Conservation (phyloP, 1,140 invertebrate genomes). For the Odontomachus brunneus region DNA sequence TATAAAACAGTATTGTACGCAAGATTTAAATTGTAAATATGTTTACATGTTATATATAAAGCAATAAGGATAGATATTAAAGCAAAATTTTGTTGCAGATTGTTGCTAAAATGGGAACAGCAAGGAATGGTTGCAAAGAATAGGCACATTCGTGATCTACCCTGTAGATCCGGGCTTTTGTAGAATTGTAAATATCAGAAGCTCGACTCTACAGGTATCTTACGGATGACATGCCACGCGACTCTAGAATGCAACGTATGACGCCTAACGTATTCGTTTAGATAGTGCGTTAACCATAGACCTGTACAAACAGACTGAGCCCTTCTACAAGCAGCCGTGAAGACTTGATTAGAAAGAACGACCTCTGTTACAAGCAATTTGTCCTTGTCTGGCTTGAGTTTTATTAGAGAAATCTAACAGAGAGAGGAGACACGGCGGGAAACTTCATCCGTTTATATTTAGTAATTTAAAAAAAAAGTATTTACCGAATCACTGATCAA, state of each 20-base stretch:
- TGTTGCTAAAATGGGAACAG: slow-evolving; percentile 4
- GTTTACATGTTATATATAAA: background rate
- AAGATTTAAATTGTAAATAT: slow-evolving; percentile 9
- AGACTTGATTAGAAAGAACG: too few species aligned
- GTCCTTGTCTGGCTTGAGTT: background rate
- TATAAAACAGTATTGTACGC: background rate
- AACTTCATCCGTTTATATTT: too few species aligned
- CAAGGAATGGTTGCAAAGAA: slow-evolving; percentile 74
- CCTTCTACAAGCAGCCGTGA: too few species aligned
- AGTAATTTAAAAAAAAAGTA: too few species aligned
- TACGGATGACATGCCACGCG: slow-evolving; percentile 94
- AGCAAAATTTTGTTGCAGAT: slow-evolving; percentile 68
- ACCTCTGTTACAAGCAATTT: background rate
- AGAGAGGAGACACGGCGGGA: too few species aligned
- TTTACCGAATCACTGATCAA: too few species aligned
- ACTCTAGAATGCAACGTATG: slow-evolving; percentile 78
- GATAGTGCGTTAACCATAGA: background rate
- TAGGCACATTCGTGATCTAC: slow-evolving; percentile 97
- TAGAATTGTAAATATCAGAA: slow-evolving; percentile 95
- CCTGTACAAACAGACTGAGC: too few species aligned
- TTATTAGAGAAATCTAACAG: too few species aligned
- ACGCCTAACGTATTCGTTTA: background rate
- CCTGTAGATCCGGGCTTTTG: slow-evolving; percentile 99
- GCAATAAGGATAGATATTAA: background rate
- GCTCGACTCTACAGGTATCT: slow-evolving; percentile 99